Conservation (phyloP, 2,888 invertebrate species). For the Chrysolina oricalcia region DNA sequence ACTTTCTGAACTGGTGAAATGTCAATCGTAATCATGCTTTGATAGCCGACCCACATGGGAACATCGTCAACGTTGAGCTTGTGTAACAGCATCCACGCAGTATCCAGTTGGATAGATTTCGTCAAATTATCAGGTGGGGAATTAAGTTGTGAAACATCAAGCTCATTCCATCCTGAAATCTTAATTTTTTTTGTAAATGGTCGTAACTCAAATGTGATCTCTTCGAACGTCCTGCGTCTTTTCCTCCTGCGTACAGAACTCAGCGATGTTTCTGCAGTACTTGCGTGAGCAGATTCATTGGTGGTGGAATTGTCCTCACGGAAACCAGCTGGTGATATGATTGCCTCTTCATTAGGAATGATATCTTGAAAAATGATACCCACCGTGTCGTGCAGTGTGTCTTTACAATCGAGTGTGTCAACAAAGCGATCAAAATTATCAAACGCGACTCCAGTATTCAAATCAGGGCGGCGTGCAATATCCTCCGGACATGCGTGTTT, state of each 20-base stretch:
- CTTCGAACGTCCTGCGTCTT: conserved; percentile 31
- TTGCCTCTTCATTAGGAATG: conserved; percentile 15
- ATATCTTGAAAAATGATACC: conserved; percentile 52
- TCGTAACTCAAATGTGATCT: too few species aligned
- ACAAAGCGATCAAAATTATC: conserved; percentile 51
- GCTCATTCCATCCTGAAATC: conserved; percentile 39
- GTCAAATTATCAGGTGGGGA: conserved; percentile 47
- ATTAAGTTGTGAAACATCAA: too few species aligned
- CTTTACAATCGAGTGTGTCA: conserved; percentile 45
- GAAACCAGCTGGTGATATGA: neutral
- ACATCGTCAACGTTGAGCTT: conserved; percentile 18
- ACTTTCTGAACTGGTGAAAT: conserved; percentile 57
- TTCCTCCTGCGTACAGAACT: conserved; percentile 10
- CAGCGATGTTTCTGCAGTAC: conserved; percentile 9
- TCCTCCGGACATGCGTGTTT: conserved; percentile 44
- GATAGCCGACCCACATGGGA: conserved; percentile 59
- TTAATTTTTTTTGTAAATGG: conserved; percentile 47
- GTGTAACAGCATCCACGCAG: conserved; percentile 47
- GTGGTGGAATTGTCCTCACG: conserved; percentile 31
- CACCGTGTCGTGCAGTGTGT: conserved; percentile 57
- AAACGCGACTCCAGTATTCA: conserved; percentile 43
- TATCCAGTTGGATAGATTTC: conserved; percentile 62
- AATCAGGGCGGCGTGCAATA: conserved; percentile 20
- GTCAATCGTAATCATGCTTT: conserved; percentile 58
- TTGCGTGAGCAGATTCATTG: neutral